These are phyloP conservation scores for Zoroaster sp. DNA, from an alignment of 53 echinoderm and acorn worm genomes.

Conservation along the genomic window DNA sequence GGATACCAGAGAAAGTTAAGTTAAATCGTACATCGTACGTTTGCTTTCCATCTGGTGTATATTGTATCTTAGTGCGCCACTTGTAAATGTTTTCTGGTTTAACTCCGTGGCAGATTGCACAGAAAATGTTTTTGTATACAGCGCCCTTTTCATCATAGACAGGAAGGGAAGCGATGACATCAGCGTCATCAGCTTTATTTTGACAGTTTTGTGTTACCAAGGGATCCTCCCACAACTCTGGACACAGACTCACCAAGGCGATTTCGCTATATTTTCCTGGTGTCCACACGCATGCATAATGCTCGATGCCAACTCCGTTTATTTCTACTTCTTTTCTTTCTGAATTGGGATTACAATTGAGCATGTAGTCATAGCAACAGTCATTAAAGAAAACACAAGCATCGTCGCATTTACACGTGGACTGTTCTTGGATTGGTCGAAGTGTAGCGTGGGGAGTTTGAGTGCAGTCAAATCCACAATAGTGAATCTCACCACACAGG, in stretches of 20 bases:
- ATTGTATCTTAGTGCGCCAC: not conserved
- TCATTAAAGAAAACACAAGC: slow-evolving; percentile 47
- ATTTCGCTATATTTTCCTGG: not conserved
- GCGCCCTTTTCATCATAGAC: slow-evolving; percentile 57
- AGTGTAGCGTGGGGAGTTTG: not conserved
- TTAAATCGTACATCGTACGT: not conserved
- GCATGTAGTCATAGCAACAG: slow-evolving; percentile 60
- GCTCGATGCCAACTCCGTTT: not conserved
- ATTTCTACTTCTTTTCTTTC: not conserved
- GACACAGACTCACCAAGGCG: slow-evolving; percentile 32
- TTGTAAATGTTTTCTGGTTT: not conserved
- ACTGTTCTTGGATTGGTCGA: not conserved
- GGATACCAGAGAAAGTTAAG: not conserved
- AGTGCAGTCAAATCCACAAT: slow-evolving; percentile 11
- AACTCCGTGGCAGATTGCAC: slow-evolving; percentile 65
- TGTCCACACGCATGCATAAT: slow-evolving; percentile 10
- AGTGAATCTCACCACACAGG: slow-evolving; percentile 3
- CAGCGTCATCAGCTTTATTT: not conserved
- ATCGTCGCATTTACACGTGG: slow-evolving; percentile 33
- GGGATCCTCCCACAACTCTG: not conserved
- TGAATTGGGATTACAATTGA: not conserved
- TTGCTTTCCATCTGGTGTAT: not conserved
- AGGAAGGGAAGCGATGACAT: slow-evolving; percentile 66
- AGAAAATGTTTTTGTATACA: slow-evolving; percentile 71
- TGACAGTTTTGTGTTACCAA: not conserved